These are phyloP conservation scores for Mactra quadrangularis DNA, from an alignment of 1,140 invertebrate species.

Conservation along the genomic window DNA sequence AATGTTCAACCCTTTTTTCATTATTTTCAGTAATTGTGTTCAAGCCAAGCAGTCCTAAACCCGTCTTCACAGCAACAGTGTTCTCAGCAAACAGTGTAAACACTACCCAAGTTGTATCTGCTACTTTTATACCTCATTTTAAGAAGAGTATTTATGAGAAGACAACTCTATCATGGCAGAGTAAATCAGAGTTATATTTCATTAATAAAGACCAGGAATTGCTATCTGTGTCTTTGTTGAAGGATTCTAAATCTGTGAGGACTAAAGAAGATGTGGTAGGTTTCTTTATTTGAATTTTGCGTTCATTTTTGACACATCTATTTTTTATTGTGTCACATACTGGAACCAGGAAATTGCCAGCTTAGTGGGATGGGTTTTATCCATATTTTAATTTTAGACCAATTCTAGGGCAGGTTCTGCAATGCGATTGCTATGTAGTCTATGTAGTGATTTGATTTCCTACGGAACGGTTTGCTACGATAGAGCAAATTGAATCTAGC, in stretches of 20 bases:
- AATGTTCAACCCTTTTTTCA: no score
- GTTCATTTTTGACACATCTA: no score
- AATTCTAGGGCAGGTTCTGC: no score
- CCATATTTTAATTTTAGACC: no score
- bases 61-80: conserved; percentile 12
- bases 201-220: conserved; percentile 53
- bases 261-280: conserved; percentile 37
- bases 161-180: conserved; percentile 57
- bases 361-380: no score
- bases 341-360: no score
- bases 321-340: no score
- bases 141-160: conserved; percentile 43
- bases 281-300: not conserved
- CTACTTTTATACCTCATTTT: conserved; percentile 45
- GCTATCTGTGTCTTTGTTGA: conserved; percentile 27
- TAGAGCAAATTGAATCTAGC: no score
- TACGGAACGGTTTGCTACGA: no score
- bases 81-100: conserved; percentile 20
- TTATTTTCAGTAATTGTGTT: conserved; percentile 57
- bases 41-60: conserved; percentile 29
- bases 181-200: conserved; percentile 56
- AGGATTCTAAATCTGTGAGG: not conserved
- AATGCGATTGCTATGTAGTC: no score
- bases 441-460: no score
- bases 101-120: conserved; percentile 1